Evolutionary conservation across 2,888 invertebrate species (phyloP).

Genomic region (Ypsolopha scabrella): DNA sequence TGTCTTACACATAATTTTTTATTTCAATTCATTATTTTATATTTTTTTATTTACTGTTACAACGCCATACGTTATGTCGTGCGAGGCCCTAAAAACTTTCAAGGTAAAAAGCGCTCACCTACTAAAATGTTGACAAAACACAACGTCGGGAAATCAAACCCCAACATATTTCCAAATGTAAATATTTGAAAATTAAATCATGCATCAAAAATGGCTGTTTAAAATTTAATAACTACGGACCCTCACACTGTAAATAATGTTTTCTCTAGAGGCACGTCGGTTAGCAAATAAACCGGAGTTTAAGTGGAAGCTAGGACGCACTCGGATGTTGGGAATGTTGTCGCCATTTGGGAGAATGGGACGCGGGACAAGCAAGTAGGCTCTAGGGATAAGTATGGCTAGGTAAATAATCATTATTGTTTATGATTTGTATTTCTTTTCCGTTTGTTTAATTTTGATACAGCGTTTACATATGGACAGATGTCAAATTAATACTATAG

Average conservation of each 20-base stretch:
- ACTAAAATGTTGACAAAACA: no score
- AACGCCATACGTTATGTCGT: no score
- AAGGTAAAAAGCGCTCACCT: no score
- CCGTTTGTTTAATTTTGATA: no score
- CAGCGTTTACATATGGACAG: no score
- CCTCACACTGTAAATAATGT: constrained; percentile 39
- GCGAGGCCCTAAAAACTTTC: no score
- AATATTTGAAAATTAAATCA: constrained; percentile 10
- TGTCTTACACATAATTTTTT: no score
- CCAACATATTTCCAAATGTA: neutral
- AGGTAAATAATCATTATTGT: neutral
- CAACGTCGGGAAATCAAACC: no score
- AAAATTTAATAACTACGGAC: constrained; percentile 22
- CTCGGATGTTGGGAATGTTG: constrained; percentile 31
- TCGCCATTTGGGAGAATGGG: constrained; percentile 30
- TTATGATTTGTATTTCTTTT: neutral
- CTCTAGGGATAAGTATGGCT: neutral
- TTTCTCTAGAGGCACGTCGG: constrained; percentile 27
- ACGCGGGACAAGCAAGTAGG: neutral
- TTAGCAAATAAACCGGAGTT: constrained; percentile 40
- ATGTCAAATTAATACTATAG: no score
- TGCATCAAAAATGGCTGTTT: constrained; percentile 10
- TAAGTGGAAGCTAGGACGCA: constrained; percentile 41
- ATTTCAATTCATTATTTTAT: no score
- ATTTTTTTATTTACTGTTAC: no score